Evolutionary conservation across 1,140 invertebrate genomes (phyloP), one percentile per base, ranked within the genome.

Genomic region (Theocolax elegans): DNA sequence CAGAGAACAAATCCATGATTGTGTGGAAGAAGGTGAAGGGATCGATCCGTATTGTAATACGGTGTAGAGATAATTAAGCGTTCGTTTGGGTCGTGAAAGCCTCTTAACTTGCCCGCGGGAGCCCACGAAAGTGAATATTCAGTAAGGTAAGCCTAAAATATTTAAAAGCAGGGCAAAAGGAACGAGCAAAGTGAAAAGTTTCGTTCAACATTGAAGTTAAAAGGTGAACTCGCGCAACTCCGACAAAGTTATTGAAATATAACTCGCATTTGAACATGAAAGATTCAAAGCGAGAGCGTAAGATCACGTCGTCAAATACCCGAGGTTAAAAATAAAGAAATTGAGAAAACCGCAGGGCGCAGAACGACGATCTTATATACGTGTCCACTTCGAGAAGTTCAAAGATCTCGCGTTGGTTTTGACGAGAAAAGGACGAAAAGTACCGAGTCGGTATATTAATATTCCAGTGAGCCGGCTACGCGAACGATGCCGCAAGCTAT

Each of bases 361-460:
- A 49, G 12, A 13, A 40, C 15, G 35, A 58, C 31, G 4, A 6
- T 35, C 10, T 35, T 35, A 53, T 27, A 19, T n/a, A 38, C 23
- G 51, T 17, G 63, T 48, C 27, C 27, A 48, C 42, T 31, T 62
- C 9, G 29, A 9, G 21, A 62, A 48, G 25, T 56, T 66, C 40
- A 66, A 66, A 66, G 64, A 56, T 66, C 7, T n/a, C n/a, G n/a
- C 25, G 51, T 27, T 44, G 56, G 19, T 60, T 62, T 51, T 68
- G 66, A 68, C 53, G 66, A 67, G 40, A 67, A 7, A 15, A 53
- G 17, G 35, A 15, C 3, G 29, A 51, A 27, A 23, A 31, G 27
- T 6, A 10, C 31, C 31, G 31, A 35, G 27, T 6, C 48, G 29
- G 17, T 31, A n/a, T 67, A 48, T 67, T 67, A 48, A 67, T 58